Evolutionary conservation across 2,888 invertebrate species (phyloP).

Genomic region (Lymantria dispar): DNA sequence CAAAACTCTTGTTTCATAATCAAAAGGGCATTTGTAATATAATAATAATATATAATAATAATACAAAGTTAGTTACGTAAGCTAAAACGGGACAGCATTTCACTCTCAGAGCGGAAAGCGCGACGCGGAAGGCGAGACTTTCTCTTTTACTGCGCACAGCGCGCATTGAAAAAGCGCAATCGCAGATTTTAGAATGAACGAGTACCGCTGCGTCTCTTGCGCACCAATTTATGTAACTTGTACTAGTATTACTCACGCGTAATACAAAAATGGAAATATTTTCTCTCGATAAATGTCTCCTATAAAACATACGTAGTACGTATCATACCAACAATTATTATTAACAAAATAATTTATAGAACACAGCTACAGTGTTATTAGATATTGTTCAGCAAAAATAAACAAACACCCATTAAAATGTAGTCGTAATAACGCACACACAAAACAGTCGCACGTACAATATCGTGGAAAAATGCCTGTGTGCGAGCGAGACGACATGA

Average conservation of each 20-base stretch:
- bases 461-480: constrained; percentile 61
- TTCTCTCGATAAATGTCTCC: constrained; percentile 10
- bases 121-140: constrained; percentile 78
- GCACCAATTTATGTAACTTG: constrained; percentile 32
- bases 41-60: constrained; percentile 43
- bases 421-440: constrained; percentile 55
- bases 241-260: constrained; percentile 12
- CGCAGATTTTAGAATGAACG: constrained; percentile 47
- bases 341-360: not conserved
- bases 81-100: constrained; percentile 77
- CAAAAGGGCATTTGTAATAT: constrained; percentile 23
- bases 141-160: constrained; percentile 72
- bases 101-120: constrained; percentile 79
- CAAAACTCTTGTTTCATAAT: constrained; percentile 28
- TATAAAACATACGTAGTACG: not conserved
- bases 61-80: constrained; percentile 69
- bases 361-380: constrained; percentile 18
- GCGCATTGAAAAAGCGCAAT: constrained; percentile 44
- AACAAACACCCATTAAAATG: constrained; percentile 52
- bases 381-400: constrained; percentile 42
- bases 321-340: not conserved
- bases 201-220: constrained; percentile 35
- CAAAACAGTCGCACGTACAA: constrained; percentile 59
- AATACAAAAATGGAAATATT: constrained; percentile 18
- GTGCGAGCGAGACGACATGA: constrained; percentile 62